Conservation (phyloP, 2,888 invertebrate genomes). For the Caenorhabditis macrosperma region DNA sequence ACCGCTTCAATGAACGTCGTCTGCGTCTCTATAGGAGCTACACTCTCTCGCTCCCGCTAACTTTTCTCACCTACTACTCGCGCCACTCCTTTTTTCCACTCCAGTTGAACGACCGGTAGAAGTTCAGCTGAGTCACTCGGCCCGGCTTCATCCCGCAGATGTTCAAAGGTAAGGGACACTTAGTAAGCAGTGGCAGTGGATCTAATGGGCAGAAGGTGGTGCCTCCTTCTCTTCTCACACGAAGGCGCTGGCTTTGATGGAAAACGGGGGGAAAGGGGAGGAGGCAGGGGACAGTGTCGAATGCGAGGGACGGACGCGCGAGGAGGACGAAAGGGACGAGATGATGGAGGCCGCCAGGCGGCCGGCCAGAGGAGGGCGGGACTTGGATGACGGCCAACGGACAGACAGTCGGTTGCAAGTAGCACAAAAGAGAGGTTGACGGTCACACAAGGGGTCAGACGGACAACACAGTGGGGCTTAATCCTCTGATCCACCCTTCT, state of each 20-base stretch:
- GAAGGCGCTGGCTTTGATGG: conserved; percentile 19
- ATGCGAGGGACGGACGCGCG: conserved; percentile 18
- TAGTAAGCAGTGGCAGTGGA: conserved; percentile 16
- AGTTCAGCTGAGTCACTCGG: conserved; percentile 2
- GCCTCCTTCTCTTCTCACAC: conserved; percentile 37
- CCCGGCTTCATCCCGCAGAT: background rate
- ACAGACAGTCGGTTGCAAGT: conserved; percentile 27
- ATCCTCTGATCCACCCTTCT: conserved; percentile 4
- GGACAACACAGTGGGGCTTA: conserved; percentile 3
- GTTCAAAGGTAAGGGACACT: conserved; percentile 10
- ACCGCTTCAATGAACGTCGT: conserved; percentile 14
- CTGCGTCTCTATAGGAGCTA: conserved; percentile 2
- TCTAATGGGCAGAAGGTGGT: conserved; percentile 12
- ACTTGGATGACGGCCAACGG: conserved; percentile 38
- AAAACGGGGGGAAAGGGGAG: conserved; percentile 7
- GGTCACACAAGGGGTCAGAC: background rate
- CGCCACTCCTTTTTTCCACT: background rate
- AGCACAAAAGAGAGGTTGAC: conserved; percentile 23
- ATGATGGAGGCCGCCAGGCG: conserved; percentile 35
- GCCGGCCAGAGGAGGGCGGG: conserved; percentile 45
- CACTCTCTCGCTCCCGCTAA: background rate
- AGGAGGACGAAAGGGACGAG: conserved; percentile 12
- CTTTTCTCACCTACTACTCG: background rate
- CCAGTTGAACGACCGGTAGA: background rate
- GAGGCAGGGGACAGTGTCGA: conserved; percentile 12